Conservation (phyloP, 2,797 vertebrate species). For the Sebastes wilsoni region DNA sequence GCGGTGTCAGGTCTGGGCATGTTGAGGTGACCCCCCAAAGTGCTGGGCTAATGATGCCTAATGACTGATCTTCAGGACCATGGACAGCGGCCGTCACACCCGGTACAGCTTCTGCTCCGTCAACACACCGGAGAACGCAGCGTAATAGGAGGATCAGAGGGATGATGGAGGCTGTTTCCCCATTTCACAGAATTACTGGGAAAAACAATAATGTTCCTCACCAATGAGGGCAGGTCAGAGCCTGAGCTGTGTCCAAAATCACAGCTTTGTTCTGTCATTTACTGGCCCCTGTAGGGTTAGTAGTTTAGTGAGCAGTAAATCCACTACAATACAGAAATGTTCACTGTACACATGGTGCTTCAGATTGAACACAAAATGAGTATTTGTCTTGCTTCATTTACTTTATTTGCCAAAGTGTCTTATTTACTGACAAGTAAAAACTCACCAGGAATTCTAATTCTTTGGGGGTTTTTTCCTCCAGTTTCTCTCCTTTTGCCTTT, state of each 20-base stretch:
- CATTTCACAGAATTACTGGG: neutral
- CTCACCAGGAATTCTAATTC: neutral
- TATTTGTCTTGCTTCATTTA: neutral
- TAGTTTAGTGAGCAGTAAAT: neutral
- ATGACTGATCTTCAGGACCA: constrained; percentile 40
- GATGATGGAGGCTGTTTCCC: constrained; percentile 6
- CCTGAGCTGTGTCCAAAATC: neutral
- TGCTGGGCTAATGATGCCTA: constrained; percentile 50
- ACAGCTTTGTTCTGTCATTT: neutral
- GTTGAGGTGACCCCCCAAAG: constrained; percentile 49
- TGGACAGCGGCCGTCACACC: constrained; percentile 10
- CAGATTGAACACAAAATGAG: neutral
- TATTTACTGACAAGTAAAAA: neutral
- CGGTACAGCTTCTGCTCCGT: neutral
- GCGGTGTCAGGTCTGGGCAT: constrained; percentile 49
- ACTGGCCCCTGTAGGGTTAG: neutral
- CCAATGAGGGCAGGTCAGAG: neutral
- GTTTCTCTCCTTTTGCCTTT: neutral
- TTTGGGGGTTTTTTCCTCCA: neutral
- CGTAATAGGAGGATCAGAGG: neutral
- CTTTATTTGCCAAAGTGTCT: neutral
- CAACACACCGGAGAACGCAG: neutral
- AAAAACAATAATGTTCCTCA: neutral
- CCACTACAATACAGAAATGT: neutral
- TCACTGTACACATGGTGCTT: no score